Conservation (phyloP, 2,888 invertebrate genomes). For the Hoplodrina ambigua region DNA sequence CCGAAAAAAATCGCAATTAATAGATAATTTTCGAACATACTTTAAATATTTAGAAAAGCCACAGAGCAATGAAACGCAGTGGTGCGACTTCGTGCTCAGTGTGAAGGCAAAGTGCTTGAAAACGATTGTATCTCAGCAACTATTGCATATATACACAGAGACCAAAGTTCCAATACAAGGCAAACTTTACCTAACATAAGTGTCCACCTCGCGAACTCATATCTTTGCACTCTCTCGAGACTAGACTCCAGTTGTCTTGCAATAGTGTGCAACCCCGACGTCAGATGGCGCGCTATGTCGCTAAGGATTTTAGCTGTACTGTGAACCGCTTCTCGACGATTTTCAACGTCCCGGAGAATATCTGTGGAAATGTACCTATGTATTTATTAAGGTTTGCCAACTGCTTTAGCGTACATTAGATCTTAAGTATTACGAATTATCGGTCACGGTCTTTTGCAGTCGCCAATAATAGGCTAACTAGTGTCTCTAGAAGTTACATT, state of each 20-base stretch:
- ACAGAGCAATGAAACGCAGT: too few relatives aligned
- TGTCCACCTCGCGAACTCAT: slow-evolving; percentile 92
- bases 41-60: too few relatives aligned
- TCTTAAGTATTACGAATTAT: too few relatives aligned
- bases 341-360: slow-evolving; percentile 90
- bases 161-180: slow-evolving; percentile 15
- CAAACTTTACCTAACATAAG: slow-evolving; percentile 90
- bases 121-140: background rate
- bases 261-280: slow-evolving; percentile 80
- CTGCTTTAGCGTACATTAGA: too few relatives aligned
- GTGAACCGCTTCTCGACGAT: slow-evolving; percentile 89
- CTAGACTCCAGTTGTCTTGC: slow-evolving; percentile 82
- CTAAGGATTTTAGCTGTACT: slow-evolving; percentile 90
- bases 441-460: too few relatives aligned
- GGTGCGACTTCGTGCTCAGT: too few relatives aligned
- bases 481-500: too few relatives aligned
- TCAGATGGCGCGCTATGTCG: slow-evolving; percentile 90
- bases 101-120: background rate
- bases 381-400: background rate
- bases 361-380: slow-evolving; percentile 81
- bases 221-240: slow-evolving; percentile 86
- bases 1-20: too few relatives aligned
- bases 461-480: too few relatives aligned
- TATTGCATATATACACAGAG: background rate
- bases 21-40: too few relatives aligned